Evolutionary conservation across 2,113 vertebrate species (phyloP), one percentile per base, ranked within the genome.

Genomic region (Limanda limanda): DNA sequence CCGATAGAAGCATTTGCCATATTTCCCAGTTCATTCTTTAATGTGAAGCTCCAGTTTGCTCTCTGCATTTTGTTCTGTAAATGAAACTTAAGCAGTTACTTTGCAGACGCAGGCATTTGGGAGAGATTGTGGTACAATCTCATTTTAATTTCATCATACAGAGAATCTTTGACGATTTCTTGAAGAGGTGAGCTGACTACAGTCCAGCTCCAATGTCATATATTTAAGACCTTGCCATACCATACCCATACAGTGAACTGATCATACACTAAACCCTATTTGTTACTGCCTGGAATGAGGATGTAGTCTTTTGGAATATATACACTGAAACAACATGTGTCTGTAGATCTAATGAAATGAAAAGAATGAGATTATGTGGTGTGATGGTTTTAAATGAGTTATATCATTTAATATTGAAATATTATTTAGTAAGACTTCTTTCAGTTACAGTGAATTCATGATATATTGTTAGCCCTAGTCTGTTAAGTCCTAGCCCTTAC

Each of bases 401-500:
- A 20, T 51, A 20, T 51, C 17, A 18, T 18, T 7, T 20, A 37
- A 37, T 37, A 37, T 37, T 37, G 35, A 37, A 37, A 37, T 8
- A 51, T 51, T 51, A 51, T 51, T 51, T 8, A 51, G 20, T 51
- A 18, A 45, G 12, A 45, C 42, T 45, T 45, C 42, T 51, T 20
- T 20, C 48, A 51, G 48, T 51, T 20, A 20, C 3, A 55, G 52
- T 21, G 17, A 21, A 37, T 1, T 40, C 0, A 15, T 31, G 13
- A 24, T 23, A n/a, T 4, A 27, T 6, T 56, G 47, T 61, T 70
- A 78, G 71, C 58, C 54, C 74, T 61, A 52, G 17, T 68, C 4
- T 59, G 20, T 71, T 60, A 24, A 23, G 10, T 64, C 17, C 17
- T 75, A 84, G 75, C 69, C 76, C 75, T 79, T 77, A 71, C 54